Base-by-base conservation (phyloP, 2,113 vertebrate genomes). In the Puntigrus tetrazona region DNA sequence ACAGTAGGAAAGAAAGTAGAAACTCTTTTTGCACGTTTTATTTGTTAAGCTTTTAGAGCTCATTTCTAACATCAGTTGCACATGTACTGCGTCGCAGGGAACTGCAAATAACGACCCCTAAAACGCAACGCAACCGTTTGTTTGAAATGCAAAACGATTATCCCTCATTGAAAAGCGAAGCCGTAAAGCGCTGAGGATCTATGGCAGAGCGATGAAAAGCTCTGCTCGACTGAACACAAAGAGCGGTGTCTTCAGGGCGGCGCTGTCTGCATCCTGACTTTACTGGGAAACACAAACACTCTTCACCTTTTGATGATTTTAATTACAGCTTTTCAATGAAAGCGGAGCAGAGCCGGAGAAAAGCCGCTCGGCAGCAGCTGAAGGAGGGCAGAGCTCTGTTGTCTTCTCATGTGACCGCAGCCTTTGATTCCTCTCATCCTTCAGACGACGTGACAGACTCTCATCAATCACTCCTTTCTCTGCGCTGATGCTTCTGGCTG, bases 261-360 rank as follows among this genome's bases (percentile, higher is more conserved):
- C 85, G 88, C 87, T 91, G 82, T 84, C 67, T 74, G 31, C 41
- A 31, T 43, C 75, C 50, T n/a, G 25, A 52, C 31, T 76, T 69
- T 43, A 45, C 57, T 82, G 31, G 18, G 78, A 73, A 82, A 73
- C 81, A 72, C 89, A 87, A 86, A 89, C 87, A 87, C 79, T 87
- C 70, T 91, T 92, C 89, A 92, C 91, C 92, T 92, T 93, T 91
- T 92, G 92, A 95, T 94, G 92, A 92, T 90, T 90, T 93, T 95
- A 95, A 95, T 95, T 94, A 94, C 90, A 94, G 92, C 86, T 92
- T 91, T 87, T 90, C 88, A 89, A 89, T 92, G 86, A 18, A 63
- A 50, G 84, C 47, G 89, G 92, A 94, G 92, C 92, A 91, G 93
- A 94, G 89, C 88, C 87, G 89, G 85, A 86, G 69, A 31, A 83